Conservation (phyloP, 2,888 invertebrate species). For the Rotaria sp. region DNA sequence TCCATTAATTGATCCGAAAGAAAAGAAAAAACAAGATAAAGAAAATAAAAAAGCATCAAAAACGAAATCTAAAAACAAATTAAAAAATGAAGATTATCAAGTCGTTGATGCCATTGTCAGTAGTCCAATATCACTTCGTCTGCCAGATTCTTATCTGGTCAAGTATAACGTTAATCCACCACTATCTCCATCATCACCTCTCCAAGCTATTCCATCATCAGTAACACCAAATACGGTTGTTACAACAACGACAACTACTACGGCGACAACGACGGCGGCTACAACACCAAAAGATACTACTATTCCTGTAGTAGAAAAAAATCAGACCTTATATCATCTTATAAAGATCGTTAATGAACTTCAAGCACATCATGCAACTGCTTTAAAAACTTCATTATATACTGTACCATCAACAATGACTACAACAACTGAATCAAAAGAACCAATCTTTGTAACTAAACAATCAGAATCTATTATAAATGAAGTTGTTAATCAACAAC, state of each 20-base stretch:
- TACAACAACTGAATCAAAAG: not conserved
- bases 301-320: not conserved
- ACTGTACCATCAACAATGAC: not conserved
- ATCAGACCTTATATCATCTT: not conserved
- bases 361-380: not conserved
- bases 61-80: not conserved
- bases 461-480: not conserved
- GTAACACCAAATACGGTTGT: not conserved
- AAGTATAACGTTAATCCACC: not conserved
- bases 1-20: slow-evolving; percentile 23
- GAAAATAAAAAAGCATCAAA: not conserved
- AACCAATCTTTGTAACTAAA: not conserved
- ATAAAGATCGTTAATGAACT: not conserved
- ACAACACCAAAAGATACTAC: not conserved
- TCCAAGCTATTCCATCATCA: not conserved
- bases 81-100: not conserved
- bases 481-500: not conserved
- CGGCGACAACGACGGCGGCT: not conserved
- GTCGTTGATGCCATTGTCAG: not conserved
- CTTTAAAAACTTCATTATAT: not conserved
- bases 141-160: not conserved
- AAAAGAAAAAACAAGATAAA: slow-evolving; percentile 26
- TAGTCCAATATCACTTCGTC: not conserved
- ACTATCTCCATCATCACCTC: not conserved
- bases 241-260: not conserved